A percentile compares a stretch with the other conserved stretches of the same genome.
Evolutionary conservation across 2,888 invertebrate genomes (phyloP).

Genomic region (Heliconius hortense): DNA sequence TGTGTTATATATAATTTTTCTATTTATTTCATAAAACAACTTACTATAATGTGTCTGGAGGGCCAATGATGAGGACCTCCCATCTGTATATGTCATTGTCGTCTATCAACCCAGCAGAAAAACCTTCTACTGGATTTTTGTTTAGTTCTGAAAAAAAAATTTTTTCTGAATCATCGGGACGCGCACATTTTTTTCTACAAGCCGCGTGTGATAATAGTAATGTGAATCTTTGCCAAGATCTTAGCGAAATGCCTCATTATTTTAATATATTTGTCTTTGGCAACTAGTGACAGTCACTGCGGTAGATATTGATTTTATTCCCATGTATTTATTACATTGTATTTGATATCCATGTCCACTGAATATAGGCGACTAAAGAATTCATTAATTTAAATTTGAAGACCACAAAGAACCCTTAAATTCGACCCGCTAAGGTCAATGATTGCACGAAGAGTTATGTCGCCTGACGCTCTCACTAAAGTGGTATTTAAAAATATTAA

Average conservation of each 20-base stretch:
- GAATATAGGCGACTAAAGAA: not conserved
- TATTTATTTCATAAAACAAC: conserved; percentile 71
- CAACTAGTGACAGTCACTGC: conserved; percentile 65
- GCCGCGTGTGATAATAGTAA: conserved; percentile 28
- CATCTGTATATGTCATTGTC: conserved; percentile 99
- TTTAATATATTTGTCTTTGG: conserved; percentile 51
- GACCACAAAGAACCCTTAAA: conserved; percentile 63
- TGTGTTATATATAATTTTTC: too few species aligned
- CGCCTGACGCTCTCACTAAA: conserved; percentile 61
- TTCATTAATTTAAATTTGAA: conserved; percentile 39
- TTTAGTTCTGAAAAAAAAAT: conserved; percentile 92
- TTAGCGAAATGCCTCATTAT: conserved; percentile 36
- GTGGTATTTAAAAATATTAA: conserved; percentile 55
- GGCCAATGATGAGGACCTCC: conserved; percentile 99
- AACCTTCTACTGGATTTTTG: conserved; percentile 99
- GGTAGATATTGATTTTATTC: conserved; percentile 74
- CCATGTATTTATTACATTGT: conserved; percentile 34
- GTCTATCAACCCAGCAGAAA: conserved; percentile 99
- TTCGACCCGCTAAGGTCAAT: conserved; percentile 79
- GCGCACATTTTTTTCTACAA: conserved; percentile 51
- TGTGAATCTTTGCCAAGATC: conserved; percentile 39
- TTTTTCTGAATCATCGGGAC: conserved; percentile 31
- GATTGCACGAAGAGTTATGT: conserved; percentile 67
- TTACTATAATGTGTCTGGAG: conserved; percentile 99
- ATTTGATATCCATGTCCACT: conserved; percentile 6